Evolutionary conservation across 2,888 invertebrate species (phyloP).

Genomic region (Drosophila anomalata): DNA sequence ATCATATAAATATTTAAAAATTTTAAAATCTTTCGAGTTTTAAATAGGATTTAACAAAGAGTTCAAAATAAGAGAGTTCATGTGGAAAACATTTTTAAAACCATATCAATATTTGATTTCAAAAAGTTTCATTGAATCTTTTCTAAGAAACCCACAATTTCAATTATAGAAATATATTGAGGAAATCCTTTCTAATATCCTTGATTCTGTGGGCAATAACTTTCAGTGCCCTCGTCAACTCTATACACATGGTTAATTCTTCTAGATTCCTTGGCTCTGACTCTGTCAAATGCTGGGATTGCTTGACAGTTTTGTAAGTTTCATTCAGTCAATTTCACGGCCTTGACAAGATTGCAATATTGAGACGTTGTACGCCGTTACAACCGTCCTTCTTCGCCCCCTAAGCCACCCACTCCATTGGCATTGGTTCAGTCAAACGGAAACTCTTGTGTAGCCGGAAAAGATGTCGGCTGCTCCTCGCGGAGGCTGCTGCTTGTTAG

Average conservation of each 20-base stretch:
- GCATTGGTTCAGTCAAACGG: constrained; percentile 41
- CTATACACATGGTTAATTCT: constrained; percentile 38
- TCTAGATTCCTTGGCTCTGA: constrained; percentile 18
- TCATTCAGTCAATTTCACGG: constrained; percentile 59
- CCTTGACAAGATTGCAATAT: constrained; percentile 59
- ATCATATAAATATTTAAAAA: too few species aligned
- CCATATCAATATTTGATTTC: too few species aligned
- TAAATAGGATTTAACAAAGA: too few species aligned
- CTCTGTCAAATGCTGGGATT: constrained; percentile 48
- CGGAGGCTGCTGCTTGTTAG: constrained; percentile 67
- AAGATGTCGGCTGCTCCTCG: constrained; percentile 60
- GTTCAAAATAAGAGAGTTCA: too few species aligned
- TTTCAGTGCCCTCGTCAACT: constrained; percentile 8
- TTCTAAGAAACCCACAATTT: background rate
- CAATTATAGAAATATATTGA: background rate
- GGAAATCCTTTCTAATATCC: background rate
- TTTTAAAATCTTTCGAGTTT: too few species aligned
- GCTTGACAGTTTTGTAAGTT: constrained; percentile 49
- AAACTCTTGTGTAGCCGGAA: constrained; percentile 49
- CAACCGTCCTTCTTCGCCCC: constrained; percentile 22
- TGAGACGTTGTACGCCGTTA: constrained; percentile 42
- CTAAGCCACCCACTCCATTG: background rate
- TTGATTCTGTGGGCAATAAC: background rate
- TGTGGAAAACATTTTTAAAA: too few species aligned
- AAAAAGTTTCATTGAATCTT: too few species aligned